Evolutionary conservation across 2,113 vertebrate genomes (phyloP).

Genomic region (Vimba vimba): DNA sequence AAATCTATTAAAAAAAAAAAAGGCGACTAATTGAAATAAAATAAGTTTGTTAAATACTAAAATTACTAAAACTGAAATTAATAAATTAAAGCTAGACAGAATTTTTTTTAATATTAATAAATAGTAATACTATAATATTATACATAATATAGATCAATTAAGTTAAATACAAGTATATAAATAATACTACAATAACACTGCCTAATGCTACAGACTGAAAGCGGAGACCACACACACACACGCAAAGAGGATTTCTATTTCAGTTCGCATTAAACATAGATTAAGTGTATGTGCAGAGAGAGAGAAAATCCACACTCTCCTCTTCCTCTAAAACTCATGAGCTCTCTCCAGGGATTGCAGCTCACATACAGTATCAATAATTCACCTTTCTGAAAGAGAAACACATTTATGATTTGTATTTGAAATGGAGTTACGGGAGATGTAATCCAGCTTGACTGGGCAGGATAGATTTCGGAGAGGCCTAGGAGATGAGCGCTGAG

Average conservation of each 20-base stretch:
- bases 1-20: background rate
- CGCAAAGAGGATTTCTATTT: background rate
- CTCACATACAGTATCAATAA: slow-evolving; percentile 45
- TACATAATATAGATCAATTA: no score
- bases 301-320: background rate
- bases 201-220: background rate
- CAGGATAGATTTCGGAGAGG: slow-evolving; percentile 28
- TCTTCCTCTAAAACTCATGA: slow-evolving; percentile 32
- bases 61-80: background rate
- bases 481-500: background rate
- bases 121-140: no score
- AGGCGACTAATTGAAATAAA: no score
- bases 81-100: background rate
- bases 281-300: background rate
- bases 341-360: slow-evolving; percentile 38
- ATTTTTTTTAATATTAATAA: no score
- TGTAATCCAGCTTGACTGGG: slow-evolving; percentile 18
- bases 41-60: background rate
- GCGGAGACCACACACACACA: background rate
- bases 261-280: slow-evolving; percentile 13
- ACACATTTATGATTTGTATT: slow-evolving; percentile 35
- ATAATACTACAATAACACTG: background rate
- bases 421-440: slow-evolving; percentile 9
- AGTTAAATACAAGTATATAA: background rate
- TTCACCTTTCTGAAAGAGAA: slow-evolving; percentile 36